These are phyloP conservation scores for Apamea crenata DNA, from an alignment of 2,888 invertebrate genomes.

Conservation along the genomic window DNA sequence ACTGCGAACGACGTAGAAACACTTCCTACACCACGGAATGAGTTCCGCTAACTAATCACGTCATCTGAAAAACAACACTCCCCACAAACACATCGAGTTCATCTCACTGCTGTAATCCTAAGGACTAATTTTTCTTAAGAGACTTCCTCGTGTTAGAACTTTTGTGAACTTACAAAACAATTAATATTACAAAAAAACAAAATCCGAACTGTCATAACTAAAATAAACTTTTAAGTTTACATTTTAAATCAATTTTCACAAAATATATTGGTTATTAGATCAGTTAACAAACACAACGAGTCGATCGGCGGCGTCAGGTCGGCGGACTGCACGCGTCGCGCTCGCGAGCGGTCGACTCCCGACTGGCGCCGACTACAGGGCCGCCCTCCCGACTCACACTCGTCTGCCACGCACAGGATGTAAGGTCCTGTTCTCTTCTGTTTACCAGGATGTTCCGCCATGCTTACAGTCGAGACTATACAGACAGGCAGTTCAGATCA, in stretches of 20 bases:
- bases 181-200: background rate
- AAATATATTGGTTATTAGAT: background rate
- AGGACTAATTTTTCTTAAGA: background rate
- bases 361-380: conserved; percentile 62
- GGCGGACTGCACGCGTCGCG: conserved; percentile 34
- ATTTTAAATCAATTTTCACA: background rate
- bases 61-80: background rate
- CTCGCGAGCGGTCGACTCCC: conserved; percentile 55
- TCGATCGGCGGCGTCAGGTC: conserved; percentile 19
- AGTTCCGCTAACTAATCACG: background rate
- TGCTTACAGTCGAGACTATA: background rate
- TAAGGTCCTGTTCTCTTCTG: conserved; percentile 19
- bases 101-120: background rate
- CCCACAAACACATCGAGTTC: background rate
- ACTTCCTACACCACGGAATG: background rate
- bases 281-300: conserved; percentile 1
- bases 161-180: background rate
- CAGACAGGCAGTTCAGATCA: too few species aligned
- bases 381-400: conserved; percentile 10
- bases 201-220: background rate
- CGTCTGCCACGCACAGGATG: conserved; percentile 13
- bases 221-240: background rate
- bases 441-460: background rate
- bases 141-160: conserved; percentile 5
- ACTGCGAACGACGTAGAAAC: background rate